A percentile compares a stretch with the other conserved stretches of the same genome.
Evolutionary conservation across 2,888 invertebrate species (phyloP).

Genomic region (Priocnemis perturbator): DNA sequence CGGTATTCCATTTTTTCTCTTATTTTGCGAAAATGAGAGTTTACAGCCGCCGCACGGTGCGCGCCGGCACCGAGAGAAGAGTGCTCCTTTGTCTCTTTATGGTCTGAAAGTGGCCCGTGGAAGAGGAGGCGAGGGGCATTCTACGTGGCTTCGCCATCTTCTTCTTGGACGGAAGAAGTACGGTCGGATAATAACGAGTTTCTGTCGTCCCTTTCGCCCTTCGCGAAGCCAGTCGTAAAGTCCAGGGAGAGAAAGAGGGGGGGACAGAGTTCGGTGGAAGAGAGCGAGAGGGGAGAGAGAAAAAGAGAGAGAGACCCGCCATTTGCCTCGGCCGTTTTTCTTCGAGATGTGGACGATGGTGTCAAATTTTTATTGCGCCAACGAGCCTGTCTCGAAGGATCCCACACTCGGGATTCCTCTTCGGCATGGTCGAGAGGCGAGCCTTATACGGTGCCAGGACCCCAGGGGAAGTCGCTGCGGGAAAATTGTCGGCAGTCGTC

Average conservation of each 20-base stretch:
- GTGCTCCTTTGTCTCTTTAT: conserved; percentile 74
- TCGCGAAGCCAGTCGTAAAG: conserved; percentile 69
- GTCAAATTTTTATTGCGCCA: conserved; percentile 69
- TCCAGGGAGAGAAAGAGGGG: conserved; percentile 17
- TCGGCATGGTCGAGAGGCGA: conserved; percentile 19
- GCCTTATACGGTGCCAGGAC: conserved; percentile 40
- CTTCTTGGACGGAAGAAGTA: conserved; percentile 65
- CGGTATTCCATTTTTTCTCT: conserved; percentile 39
- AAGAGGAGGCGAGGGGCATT: conserved; percentile 32
- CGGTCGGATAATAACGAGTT: conserved; percentile 73
- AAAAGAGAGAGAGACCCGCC: not conserved
- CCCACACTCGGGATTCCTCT: conserved; percentile 3
- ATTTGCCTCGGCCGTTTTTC: conserved; percentile 45
- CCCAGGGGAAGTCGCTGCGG: not conserved
- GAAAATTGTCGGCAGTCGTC: too few species aligned
- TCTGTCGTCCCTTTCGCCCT: conserved; percentile 70
- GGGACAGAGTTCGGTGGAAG: not conserved
- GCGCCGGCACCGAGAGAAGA: conserved; percentile 58
- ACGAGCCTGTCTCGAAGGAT: conserved; percentile 46
- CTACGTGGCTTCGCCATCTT: conserved; percentile 35
- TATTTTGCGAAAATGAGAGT: conserved; percentile 71
- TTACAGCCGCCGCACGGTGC: conserved; percentile 58
- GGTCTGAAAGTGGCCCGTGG: conserved; percentile 71
- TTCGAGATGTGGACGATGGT: conserved; percentile 59
- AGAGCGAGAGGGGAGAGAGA: not conserved